A percentile compares a stretch with the other conserved stretches of the same genome.
These are phyloP conservation scores for Triplophysa tibetana DNA, from an alignment of 2,113 vertebrate species.

Conservation along the genomic window DNA sequence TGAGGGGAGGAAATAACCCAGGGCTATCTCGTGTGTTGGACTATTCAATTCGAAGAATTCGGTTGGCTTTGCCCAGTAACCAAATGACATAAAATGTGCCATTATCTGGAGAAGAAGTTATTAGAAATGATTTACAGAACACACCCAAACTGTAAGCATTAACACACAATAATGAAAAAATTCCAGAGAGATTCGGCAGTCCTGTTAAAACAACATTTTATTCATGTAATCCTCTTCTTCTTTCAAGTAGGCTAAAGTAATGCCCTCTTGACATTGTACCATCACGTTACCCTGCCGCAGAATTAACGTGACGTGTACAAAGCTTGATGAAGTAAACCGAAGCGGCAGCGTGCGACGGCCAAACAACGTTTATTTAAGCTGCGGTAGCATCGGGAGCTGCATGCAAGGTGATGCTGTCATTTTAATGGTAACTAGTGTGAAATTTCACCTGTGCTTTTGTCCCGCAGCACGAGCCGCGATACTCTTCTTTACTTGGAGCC, in stretches of 20 bases:
- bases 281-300: conserved; percentile 21
- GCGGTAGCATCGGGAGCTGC: conserved; percentile 22
- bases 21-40: background rate
- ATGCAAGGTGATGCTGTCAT: conserved; percentile 22
- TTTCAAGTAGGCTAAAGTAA: background rate
- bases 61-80: background rate
- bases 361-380: conserved; percentile 43
- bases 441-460: conserved; percentile 59
- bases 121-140: conserved; percentile 13
- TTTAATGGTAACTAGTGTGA: conserved; percentile 46
- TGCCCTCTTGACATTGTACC: conserved; percentile 44
- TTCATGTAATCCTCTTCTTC: background rate
- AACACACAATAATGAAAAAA: too few species aligned
- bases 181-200: background rate
- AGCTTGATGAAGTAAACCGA: conserved; percentile 34
- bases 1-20: background rate
- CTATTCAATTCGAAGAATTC: background rate
- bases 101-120: background rate
- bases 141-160: background rate
- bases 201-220: background rate
- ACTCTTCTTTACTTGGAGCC: conserved; percentile 48
- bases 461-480: conserved; percentile 35
- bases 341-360: conserved; percentile 43
- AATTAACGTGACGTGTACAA: conserved; percentile 42
- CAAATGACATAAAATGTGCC: background rate